Conservation (phyloP, 1,140 invertebrate genomes). For the Proctacanthus coquilletti region DNA sequence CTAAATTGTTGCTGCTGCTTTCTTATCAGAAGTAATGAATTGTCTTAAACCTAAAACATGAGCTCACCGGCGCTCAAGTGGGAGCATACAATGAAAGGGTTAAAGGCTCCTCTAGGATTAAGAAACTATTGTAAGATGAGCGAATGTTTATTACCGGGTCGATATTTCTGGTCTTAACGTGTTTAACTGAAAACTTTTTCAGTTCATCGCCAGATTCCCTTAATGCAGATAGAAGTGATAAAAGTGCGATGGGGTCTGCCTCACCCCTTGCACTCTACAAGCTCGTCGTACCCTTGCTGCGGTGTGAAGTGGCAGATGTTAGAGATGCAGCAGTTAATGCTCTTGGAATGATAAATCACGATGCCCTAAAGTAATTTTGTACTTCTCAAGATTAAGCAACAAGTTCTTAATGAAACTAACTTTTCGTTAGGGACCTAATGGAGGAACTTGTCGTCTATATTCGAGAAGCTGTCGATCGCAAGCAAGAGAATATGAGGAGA, state of each 20-base stretch:
- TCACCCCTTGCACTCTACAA: constrained; percentile 80
- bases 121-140: too few species aligned
- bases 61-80: too few species aligned
- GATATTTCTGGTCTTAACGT: too few species aligned
- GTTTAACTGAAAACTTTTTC: constrained; percentile 23
- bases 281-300: constrained; percentile 69
- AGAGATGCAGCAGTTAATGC: constrained; percentile 85
- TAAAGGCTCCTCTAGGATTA: too few species aligned
- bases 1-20: too few species aligned
- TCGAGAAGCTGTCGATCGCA: constrained; percentile 91
- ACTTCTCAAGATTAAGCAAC: neutral
- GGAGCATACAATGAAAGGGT: too few species aligned
- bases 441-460: constrained; percentile 86
- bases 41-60: too few species aligned
- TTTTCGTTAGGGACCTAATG: constrained; percentile 68
- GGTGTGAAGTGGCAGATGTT: constrained; percentile 85
- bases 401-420: constrained; percentile 5
- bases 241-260: constrained; percentile 41
- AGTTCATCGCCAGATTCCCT: constrained; percentile 77
- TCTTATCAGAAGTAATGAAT: too few species aligned
- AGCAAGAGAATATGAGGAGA: constrained; percentile 90
- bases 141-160: too few species aligned
- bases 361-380: constrained; percentile 70
- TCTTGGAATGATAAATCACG: constrained; percentile 82
- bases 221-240: constrained; percentile 59